Conservation (phyloP, 92 coral and sea anemone genomes). For the Palythoa grandiflora region DNA sequence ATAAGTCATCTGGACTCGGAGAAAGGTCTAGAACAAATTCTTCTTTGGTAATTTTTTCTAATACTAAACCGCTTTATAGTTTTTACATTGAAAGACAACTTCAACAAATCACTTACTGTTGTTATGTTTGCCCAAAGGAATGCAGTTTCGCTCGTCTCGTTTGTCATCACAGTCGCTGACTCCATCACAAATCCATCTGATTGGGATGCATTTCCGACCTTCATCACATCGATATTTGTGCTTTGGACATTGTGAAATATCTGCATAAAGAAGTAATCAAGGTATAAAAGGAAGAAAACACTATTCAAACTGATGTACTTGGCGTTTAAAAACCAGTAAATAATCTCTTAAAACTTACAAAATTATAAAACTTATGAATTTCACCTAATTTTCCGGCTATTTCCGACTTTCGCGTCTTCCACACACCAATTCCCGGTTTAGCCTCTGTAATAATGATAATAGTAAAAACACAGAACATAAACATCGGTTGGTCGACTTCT, state of each 20-base stretch:
- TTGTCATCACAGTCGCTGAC: slow-evolving; percentile 80
- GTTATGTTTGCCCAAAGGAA: slow-evolving; percentile 49
- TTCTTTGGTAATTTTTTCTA: no score
- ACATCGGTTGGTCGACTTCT: not conserved
- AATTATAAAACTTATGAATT: not conserved
- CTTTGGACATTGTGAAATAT: slow-evolving; percentile 66
- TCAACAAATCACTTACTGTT: slow-evolving; percentile 53
- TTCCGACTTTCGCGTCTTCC: not conserved
- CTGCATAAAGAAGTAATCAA: not conserved
- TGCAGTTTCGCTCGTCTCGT: slow-evolving; percentile 83
- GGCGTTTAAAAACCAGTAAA: not conserved
- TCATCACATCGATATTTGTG: slow-evolving; percentile 77
- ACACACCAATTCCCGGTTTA: not conserved
- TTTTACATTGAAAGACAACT: no score
- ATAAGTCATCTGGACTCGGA: no score
- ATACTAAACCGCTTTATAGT: no score
- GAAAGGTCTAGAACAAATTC: no score
- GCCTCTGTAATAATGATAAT: slow-evolving; percentile 12
- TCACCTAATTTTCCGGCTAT: slow-evolving; percentile 8
- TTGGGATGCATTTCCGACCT: slow-evolving; percentile 76
- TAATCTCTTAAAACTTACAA: no score
- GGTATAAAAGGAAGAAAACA: not conserved
- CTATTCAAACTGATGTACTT: not conserved
- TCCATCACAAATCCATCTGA: slow-evolving; percentile 89
- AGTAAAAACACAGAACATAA: not conserved